Evolutionary conservation across 2,888 invertebrate species (phyloP).

Genomic region (Leptopilina drosophilae): DNA sequence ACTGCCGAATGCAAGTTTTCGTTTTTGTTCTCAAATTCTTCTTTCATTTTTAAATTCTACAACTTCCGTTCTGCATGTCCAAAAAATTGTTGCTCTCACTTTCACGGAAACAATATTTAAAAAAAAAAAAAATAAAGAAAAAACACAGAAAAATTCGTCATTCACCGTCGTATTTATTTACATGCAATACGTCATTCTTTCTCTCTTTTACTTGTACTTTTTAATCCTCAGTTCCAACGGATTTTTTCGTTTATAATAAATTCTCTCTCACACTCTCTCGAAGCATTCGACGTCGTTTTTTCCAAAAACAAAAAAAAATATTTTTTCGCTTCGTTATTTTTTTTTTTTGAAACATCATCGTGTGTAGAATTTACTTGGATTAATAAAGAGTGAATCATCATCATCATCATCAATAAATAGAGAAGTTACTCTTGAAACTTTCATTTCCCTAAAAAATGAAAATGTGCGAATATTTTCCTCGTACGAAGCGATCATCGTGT

Average conservation of each 20-base stretch:
- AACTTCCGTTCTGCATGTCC: slow-evolving; percentile 41
- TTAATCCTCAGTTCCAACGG: slow-evolving; percentile 38
- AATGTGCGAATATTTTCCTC: neutral
- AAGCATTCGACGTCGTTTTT: slow-evolving; percentile 14
- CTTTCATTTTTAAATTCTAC: neutral
- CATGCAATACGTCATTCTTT: slow-evolving; percentile 49
- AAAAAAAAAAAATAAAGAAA: neutral
- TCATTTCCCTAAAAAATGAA: neutral
- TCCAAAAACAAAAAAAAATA: neutral
- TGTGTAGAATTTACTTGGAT: slow-evolving; percentile 9
- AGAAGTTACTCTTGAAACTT: neutral
- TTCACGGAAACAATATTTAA: slow-evolving; percentile 37
- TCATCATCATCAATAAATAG: slow-evolving; percentile 17
- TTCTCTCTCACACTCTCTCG: neutral
- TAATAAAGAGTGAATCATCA: no score
- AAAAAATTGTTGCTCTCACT: slow-evolving; percentile 45
- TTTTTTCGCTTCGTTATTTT: slow-evolving; percentile 14
- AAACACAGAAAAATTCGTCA: slow-evolving; percentile 39
- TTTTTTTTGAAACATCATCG: neutral
- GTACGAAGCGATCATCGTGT: slow-evolving; percentile 26
- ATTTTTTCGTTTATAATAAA: neutral
- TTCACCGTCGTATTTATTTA: slow-evolving; percentile 52
- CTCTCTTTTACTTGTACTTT: slow-evolving; percentile 35
- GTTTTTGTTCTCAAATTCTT: no score
- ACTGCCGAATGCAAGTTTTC: slow-evolving; percentile 52